Percentiles rank a stretch among this genome's conserved stretches.
Evolutionary conservation across 2,888 invertebrate genomes (phyloP).

Genomic region (Agonum fuliginosum): DNA sequence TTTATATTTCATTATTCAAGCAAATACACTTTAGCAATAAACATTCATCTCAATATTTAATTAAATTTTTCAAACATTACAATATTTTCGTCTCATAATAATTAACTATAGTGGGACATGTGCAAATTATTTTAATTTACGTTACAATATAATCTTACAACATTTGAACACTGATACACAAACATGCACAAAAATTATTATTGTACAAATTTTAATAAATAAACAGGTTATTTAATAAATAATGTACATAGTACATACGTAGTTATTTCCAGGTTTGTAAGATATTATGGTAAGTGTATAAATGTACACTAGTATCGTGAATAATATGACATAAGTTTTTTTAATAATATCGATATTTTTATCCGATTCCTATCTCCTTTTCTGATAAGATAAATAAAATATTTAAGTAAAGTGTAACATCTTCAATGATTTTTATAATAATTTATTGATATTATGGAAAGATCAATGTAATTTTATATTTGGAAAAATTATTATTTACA

Average conservation of each 20-base stretch:
- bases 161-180: slow-evolving; percentile 41
- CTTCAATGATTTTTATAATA: too few relatives aligned
- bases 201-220: slow-evolving; percentile 51
- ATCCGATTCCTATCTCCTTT: slow-evolving; percentile 40
- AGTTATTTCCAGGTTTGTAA: slow-evolving; percentile 70
- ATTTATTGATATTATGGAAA: too few relatives aligned
- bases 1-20: neutral
- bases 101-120: slow-evolving; percentile 1
- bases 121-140: slow-evolving; percentile 9
- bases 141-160: neutral
- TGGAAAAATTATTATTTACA: too few relatives aligned
- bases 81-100: neutral
- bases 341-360: slow-evolving; percentile 48
- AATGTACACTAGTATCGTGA: slow-evolving; percentile 75
- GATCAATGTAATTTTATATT: too few relatives aligned
- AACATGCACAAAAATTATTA: slow-evolving; percentile 44
- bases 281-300: slow-evolving; percentile 72
- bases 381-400: slow-evolving; percentile 30
- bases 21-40: neutral
- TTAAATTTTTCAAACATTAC: neutral
- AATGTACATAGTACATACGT: slow-evolving; percentile 49
- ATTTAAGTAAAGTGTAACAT: neutral
- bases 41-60: neutral
- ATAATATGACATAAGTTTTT: slow-evolving; percentile 65
- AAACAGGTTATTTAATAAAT: slow-evolving; percentile 44